A percentile compares a stretch with the other conserved stretches of the same genome.
phyloP scores from a whole-genome alignment of 2,113 vertebrate species.

The Aix galericulata region DNA sequence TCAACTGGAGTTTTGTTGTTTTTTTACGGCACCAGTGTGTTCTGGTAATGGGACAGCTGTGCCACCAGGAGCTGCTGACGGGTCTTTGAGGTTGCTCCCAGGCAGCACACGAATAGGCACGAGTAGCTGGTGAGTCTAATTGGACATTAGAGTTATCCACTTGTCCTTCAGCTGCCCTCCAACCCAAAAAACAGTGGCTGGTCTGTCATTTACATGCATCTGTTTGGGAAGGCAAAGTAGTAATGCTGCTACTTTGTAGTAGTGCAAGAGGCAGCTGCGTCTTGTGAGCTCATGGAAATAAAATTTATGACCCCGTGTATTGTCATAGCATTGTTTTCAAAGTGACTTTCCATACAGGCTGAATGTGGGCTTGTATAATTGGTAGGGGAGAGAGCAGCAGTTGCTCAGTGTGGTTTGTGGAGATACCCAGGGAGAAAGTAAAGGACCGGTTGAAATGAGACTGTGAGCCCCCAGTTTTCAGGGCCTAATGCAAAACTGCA shows the following conservation, averaged over 20 bases:
- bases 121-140: neutral
- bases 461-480: neutral
- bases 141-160: neutral
- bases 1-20: neutral
- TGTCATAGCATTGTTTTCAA: neutral
- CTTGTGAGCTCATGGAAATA: neutral
- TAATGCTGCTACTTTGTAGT: too few species aligned
- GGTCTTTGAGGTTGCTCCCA: neutral
- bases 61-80: neutral
- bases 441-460: neutral
- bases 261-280: neutral
- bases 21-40: neutral
- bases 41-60: neutral
- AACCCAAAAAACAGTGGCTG: neutral
- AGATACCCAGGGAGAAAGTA: neutral
- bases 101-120: neutral
- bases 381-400: neutral
- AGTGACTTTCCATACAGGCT: neutral
- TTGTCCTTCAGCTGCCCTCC: neutral
- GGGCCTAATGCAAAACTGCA: neutral
- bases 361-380: neutral
- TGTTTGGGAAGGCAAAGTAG: neutral
- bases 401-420: neutral
- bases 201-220: neutral
- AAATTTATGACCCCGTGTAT: neutral